Evolutionary conservation across 2,888 invertebrate genomes (phyloP).

Genomic region (Agrotis ipsilon): DNA sequence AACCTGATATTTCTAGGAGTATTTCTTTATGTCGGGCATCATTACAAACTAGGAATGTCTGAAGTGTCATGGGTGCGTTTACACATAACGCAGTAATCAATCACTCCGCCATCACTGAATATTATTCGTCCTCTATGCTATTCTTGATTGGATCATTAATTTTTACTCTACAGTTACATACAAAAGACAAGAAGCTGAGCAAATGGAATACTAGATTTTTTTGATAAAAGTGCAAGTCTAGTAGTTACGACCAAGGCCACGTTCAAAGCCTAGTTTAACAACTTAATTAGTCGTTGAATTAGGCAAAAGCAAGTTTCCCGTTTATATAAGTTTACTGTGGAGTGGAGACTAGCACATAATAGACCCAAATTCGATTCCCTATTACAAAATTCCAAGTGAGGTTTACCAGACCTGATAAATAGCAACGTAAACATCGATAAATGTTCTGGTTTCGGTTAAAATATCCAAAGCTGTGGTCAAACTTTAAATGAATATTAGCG

Average conservation of each 20-base stretch:
- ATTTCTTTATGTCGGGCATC: no score
- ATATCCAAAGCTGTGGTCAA: conserved; percentile 42
- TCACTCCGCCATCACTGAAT: no score
- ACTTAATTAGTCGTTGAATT: neutral
- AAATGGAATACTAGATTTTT: neutral
- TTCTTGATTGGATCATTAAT: neutral
- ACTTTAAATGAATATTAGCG: conserved; percentile 45
- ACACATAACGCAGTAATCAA: no score
- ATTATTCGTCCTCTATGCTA: no score
- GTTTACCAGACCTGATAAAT: conserved; percentile 5
- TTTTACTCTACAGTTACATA: neutral
- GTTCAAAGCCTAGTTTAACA: neutral
- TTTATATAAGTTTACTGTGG: neutral
- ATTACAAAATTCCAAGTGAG: conserved; percentile 1
- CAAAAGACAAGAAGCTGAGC: no score
- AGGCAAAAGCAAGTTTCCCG: neutral
- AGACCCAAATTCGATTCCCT: neutral
- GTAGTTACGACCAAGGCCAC: neutral
- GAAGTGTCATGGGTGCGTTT: no score
- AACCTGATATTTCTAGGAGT: neutral
- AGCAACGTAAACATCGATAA: neutral
- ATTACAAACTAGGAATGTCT: no score
- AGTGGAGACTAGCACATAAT: no score
- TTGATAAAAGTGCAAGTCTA: neutral
- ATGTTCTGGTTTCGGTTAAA: conserved; percentile 22